These are phyloP conservation scores for Rugalucina vietnamica DNA, from an alignment of 2,888 invertebrate genomes.

Conservation along the genomic window DNA sequence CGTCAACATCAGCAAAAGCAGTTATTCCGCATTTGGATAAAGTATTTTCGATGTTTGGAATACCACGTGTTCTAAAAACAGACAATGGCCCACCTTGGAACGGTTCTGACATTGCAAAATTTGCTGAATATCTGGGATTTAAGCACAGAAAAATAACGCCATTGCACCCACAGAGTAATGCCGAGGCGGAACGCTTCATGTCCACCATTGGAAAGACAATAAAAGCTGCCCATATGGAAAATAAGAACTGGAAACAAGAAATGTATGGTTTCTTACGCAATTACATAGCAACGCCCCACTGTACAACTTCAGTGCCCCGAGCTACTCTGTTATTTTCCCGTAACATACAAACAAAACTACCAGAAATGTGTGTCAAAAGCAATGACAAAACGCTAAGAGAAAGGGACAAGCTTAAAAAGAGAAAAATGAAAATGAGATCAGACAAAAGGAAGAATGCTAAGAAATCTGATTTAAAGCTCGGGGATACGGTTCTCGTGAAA, in stretches of 20 bases:
- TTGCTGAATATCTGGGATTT: constrained; percentile 19
- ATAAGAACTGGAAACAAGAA: constrained; percentile 27
- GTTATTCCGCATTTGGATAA: constrained; percentile 28
- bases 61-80: background rate
- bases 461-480: background rate
- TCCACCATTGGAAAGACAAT: constrained; percentile 36
- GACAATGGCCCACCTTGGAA: constrained; percentile 15
- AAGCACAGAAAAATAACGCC: constrained; percentile 22
- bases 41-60: constrained; percentile 4
- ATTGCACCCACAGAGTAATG: constrained; percentile 17
- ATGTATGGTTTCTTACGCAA: constrained; percentile 8
- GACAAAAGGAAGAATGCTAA: constrained; percentile 18
- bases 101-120: background rate
- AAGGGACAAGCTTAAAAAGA: background rate
- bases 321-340: background rate
- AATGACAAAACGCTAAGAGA: no score
- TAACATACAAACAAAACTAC: background rate
- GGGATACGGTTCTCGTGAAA: constrained; percentile 20
- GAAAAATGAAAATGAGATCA: background rate
- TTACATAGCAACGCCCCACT: constrained; percentile 11
- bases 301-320: background rate
- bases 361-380: background rate
- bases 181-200: constrained; percentile 32
- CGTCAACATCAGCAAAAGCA: background rate
- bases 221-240: background rate